These are phyloP conservation scores for Himalopsyche tibetana DNA, from an alignment of 2,888 invertebrate species.

Conservation along the genomic window DNA sequence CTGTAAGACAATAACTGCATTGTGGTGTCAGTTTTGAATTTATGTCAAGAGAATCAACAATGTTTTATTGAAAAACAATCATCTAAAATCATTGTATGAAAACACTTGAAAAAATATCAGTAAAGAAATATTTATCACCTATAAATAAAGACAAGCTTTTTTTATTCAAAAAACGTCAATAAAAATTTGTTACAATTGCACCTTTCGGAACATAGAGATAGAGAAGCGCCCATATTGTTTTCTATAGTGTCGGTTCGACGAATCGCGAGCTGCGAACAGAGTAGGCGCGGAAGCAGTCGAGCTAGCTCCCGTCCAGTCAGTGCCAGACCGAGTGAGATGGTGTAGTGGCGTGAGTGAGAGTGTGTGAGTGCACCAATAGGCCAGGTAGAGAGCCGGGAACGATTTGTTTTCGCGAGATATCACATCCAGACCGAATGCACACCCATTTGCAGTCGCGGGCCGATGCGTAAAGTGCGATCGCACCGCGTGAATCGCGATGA, in stretches of 20 bases:
- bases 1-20: no score
- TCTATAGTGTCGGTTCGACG: constrained; percentile 46
- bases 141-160: no score
- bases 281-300: constrained; percentile 55
- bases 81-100: no score
- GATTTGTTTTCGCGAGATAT: constrained; percentile 42
- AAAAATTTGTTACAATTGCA: constrained; percentile 2
- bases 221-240: constrained; percentile 52
- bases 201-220: constrained; percentile 39
- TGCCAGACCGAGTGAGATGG: constrained; percentile 61
- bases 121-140: no score
- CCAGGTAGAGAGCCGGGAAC: constrained; percentile 44
- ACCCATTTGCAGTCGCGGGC: constrained; percentile 42
- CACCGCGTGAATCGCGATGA: constrained; percentile 41
- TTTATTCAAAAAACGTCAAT: constrained; percentile 13
- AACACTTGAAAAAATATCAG: no score
- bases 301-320: constrained; percentile 42
- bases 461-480: constrained; percentile 39
- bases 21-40: no score
- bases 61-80: no score
- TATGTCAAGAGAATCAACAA: no score
- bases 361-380: constrained; percentile 54
- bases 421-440: constrained; percentile 37
- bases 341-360: constrained; percentile 61
- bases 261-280: constrained; percentile 51